These are phyloP conservation scores for Orientallactaga sibirica DNA, from an alignment of 2,797 vertebrate genomes.

Conservation along the genomic window DNA sequence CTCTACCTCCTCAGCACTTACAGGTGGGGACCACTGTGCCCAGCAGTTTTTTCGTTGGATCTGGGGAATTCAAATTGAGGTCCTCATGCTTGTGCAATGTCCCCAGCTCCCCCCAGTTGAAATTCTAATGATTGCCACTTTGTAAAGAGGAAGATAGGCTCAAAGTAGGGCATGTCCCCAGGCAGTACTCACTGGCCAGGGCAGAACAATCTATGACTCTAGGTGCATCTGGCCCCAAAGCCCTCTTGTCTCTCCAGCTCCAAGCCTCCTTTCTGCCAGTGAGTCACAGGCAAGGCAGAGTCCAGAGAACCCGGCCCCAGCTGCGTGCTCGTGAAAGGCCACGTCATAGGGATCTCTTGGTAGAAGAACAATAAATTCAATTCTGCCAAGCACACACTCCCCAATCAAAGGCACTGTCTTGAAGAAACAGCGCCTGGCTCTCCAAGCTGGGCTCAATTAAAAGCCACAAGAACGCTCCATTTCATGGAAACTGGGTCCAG, in stretches of 20 bases:
- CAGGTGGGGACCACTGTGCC: no score
- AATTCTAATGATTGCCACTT: fast-evolving
- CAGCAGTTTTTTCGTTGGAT: no score
- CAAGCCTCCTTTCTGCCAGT: background rate
- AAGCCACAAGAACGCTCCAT: constrained; percentile 54
- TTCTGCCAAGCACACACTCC: constrained; percentile 28
- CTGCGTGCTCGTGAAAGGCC: constrained; percentile 43
- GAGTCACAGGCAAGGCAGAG: constrained; percentile 47
- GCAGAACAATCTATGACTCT: fast-evolving
- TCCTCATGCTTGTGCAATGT: no score
- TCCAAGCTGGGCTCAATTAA: constrained; percentile 48
- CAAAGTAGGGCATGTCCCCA: background rate
- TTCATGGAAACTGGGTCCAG: constrained; percentile 66
- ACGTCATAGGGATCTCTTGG: constrained; percentile 78
- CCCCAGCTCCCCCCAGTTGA: no score
- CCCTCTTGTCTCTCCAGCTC: background rate
- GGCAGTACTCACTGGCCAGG: fast-evolving
- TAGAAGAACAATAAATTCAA: constrained; percentile 70
- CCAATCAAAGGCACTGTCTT: constrained; percentile 75
- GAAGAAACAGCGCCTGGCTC: background rate
- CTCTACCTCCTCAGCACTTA: no score
- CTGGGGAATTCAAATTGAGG: no score
- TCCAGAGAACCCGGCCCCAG: constrained; percentile 37
- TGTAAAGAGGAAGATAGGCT: background rate
- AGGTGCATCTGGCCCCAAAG: no score